A percentile compares a stretch with the other conserved stretches of the same genome.
Conservation (phyloP, 1,140 invertebrate genomes). For the Drosophila obscura region DNA sequence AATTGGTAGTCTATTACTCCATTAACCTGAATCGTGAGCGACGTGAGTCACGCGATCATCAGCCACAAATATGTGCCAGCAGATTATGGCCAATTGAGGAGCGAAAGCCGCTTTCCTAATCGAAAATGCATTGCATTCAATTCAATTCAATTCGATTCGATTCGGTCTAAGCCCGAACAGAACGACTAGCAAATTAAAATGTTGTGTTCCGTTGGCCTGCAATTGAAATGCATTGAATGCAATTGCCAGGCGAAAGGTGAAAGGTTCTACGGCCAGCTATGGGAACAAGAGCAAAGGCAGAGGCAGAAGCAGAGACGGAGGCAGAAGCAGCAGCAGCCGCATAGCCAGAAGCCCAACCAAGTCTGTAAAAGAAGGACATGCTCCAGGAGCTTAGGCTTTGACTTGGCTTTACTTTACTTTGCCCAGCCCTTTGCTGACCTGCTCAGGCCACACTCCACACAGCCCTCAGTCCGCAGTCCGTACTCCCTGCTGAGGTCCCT, state of each 20-base stretch:
- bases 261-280: constrained; percentile 7
- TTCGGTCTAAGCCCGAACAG: not conserved
- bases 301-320: not conserved
- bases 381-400: constrained; percentile 61
- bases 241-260: constrained; percentile 28
- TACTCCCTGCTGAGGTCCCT: not conserved
- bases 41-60: constrained; percentile 5
- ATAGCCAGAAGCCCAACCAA: constrained; percentile 67
- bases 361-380: constrained; percentile 50
- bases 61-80: too few relatives aligned
- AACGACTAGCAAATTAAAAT: constrained; percentile 61
- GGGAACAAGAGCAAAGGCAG: constrained; percentile 4
- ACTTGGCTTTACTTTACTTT: constrained; percentile 14
- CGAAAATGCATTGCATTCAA: constrained; percentile 70
- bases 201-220: constrained; percentile 35
- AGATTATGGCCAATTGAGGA: constrained; percentile 27
- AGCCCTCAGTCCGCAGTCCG: not conserved
- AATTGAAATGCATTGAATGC: constrained; percentile 70
- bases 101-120: constrained; percentile 49
- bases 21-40: not conserved
- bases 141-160: constrained; percentile 14
- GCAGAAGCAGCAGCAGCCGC: constrained; percentile 11
- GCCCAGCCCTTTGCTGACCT: constrained; percentile 5
- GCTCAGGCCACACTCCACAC: constrained; percentile 1
- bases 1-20: too few relatives aligned